Conservation (phyloP, 2,888 invertebrate genomes). For the Andricus curvator region DNA sequence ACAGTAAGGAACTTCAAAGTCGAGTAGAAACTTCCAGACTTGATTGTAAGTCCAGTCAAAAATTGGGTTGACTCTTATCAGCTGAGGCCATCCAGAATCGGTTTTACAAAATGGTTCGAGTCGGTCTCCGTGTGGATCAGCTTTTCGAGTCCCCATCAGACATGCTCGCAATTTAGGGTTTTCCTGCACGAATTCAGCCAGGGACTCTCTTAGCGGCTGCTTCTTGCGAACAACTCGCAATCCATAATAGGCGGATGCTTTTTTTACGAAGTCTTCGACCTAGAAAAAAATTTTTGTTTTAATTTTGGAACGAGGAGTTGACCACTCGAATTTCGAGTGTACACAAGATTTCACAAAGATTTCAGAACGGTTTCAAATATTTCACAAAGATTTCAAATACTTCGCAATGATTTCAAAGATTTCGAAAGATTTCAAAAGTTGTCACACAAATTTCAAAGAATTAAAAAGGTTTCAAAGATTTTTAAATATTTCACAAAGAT, state of each 20-base stretch:
- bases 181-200: slow-evolving; percentile 82
- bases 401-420: too few species aligned
- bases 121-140: slow-evolving; percentile 90
- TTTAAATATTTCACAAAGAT: too few species aligned
- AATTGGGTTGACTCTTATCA: slow-evolving; percentile 93
- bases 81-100: slow-evolving; percentile 93
- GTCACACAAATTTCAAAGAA: too few species aligned
- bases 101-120: slow-evolving; percentile 88
- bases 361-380: too few species aligned
- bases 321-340: too few species aligned
- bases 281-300: slow-evolving; percentile 50
- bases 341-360: too few species aligned
- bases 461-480: too few species aligned
- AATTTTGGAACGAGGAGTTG: not conserved
- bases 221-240: slow-evolving; percentile 85
- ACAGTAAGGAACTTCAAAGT: slow-evolving; percentile 92
- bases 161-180: slow-evolving; percentile 87
- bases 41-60: slow-evolving; percentile 95
- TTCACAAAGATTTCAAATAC: too few species aligned
- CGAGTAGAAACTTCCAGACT: slow-evolving; percentile 93
- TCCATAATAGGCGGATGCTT: slow-evolving; percentile 85
- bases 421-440: too few species aligned
- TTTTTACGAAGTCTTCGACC: slow-evolving; percentile 89
- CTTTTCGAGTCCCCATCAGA: slow-evolving; percentile 94
- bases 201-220: slow-evolving; percentile 86